Evolutionary conservation across 2,888 invertebrate genomes (phyloP).

Genomic region (Lymantria monacha): DNA sequence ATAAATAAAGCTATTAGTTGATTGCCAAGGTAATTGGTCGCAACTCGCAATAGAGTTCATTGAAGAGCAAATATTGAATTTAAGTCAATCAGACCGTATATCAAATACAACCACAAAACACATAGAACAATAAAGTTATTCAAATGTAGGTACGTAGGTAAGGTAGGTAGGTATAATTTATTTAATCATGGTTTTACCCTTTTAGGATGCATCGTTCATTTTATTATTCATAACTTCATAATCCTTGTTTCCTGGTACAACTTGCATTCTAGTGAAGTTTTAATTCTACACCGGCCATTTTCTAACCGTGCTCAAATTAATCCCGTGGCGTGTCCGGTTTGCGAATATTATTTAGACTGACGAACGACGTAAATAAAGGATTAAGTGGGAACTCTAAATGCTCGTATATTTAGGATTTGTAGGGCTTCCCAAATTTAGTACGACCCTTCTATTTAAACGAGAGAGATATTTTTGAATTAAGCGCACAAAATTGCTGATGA

Average conservation of each 20-base stretch:
- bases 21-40: too few relatives aligned
- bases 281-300: constrained; percentile 49
- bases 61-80: neutral
- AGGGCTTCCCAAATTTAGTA: constrained; percentile 15
- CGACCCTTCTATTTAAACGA: constrained; percentile 60
- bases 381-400: constrained; percentile 61
- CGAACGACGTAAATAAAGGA: constrained; percentile 66
- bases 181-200: constrained; percentile 29
- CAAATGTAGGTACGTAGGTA: constrained; percentile 4
- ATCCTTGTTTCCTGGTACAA: constrained; percentile 50
- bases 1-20: too few relatives aligned
- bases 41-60: neutral
- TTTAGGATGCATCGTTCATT: constrained; percentile 33
- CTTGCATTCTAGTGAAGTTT: constrained; percentile 40
- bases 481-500: constrained; percentile 52
- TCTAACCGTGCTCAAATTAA: constrained; percentile 66
- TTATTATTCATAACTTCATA: constrained; percentile 53
- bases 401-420: constrained; percentile 66
- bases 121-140: neutral
- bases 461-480: constrained; percentile 54
- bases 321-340: constrained; percentile 61
- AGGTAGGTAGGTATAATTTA: constrained; percentile 27
- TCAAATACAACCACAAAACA: constrained; percentile 4
- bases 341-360: constrained; percentile 69
- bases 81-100: neutral